Conservation (phyloP, 2,797 vertebrate genomes). For the Pantherophis vulpinus region DNA sequence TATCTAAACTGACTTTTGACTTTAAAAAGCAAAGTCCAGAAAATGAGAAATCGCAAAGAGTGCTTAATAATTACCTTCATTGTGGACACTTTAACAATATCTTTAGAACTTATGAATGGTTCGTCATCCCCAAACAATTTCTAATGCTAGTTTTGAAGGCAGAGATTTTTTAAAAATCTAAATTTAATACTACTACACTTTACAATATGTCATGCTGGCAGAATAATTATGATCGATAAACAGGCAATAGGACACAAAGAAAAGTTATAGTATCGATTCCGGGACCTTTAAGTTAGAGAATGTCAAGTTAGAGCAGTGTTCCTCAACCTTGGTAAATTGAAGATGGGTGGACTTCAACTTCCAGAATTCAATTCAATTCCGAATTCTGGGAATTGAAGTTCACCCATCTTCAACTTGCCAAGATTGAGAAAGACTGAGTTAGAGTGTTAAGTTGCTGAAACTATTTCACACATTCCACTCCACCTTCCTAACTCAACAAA, state of each 20-base stretch:
- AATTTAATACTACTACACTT: not conserved
- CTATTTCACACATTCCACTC: not conserved
- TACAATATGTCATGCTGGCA: not conserved
- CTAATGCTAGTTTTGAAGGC: not conserved
- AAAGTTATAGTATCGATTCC: not conserved
- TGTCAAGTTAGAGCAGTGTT: not conserved
- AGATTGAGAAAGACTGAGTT: not conserved
- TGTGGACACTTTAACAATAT: not conserved
- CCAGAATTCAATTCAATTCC: not conserved
- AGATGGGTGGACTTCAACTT: not conserved
- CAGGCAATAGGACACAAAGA: not conserved
- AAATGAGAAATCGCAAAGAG: not conserved
- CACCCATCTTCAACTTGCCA: not conserved
- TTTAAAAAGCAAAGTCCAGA: not conserved
- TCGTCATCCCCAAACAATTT: not conserved
- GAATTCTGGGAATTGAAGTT: not conserved
- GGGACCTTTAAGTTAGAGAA: not conserved
- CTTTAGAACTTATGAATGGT: not conserved
- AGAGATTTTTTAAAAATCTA: not conserved
- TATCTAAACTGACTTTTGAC: not conserved
- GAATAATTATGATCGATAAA: not conserved
- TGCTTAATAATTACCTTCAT: not conserved
- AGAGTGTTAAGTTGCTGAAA: not conserved
- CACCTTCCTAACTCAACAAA: slow-evolving; percentile 63
- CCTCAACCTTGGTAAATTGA: not conserved